Conservation (phyloP, 2,113 vertebrate species). For the Neomonachus schauinslandi region DNA sequence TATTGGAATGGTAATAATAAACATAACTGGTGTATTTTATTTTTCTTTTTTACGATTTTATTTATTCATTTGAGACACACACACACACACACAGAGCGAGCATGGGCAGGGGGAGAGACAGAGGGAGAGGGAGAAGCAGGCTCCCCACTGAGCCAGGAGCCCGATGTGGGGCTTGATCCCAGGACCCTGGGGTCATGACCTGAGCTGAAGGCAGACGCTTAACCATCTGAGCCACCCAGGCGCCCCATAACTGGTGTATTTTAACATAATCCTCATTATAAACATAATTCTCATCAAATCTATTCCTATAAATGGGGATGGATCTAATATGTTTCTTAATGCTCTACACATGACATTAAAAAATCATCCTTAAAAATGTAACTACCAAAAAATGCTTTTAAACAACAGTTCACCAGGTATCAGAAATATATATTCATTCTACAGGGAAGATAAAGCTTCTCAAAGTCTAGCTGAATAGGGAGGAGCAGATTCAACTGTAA, state of each 20-base stretch:
- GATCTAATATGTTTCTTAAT: not conserved
- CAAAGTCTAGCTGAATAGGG: not conserved
- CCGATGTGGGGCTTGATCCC: too few species aligned
- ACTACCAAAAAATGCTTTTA: not conserved
- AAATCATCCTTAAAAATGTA: constrained; percentile 13
- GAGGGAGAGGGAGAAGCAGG: too few species aligned
- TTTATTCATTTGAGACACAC: too few species aligned
- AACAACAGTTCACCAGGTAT: not conserved
- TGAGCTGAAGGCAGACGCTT: too few species aligned
- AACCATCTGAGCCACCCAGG: too few species aligned
- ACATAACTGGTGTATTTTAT: not conserved
- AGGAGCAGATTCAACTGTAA: not conserved
- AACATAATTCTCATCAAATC: not conserved
- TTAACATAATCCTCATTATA: not conserved
- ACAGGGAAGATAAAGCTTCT: not conserved
- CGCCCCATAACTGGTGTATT: not conserved
- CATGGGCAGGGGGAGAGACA: too few species aligned
- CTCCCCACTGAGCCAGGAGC: too few species aligned
- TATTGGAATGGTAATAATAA: not conserved
- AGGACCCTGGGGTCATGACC: too few species aligned
- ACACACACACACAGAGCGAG: too few species aligned
- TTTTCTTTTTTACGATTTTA: too few species aligned
- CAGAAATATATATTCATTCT: not conserved
- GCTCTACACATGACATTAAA: not conserved
- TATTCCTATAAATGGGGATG: not conserved